phyloP scores from a whole-genome alignment of 1,140 invertebrate genomes.

The Diploscapter pachys region DNA sequence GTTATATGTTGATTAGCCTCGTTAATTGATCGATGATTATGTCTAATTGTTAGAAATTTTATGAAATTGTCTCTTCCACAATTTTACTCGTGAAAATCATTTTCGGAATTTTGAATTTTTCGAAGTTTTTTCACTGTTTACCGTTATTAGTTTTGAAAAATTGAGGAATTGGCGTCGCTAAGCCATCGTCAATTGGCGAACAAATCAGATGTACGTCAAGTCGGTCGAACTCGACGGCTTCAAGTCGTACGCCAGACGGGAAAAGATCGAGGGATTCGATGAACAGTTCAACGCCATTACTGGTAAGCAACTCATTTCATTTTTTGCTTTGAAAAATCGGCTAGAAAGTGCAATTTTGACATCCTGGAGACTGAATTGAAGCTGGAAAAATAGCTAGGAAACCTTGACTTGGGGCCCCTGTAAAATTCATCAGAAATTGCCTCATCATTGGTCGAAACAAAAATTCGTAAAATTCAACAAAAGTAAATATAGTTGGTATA shows the following conservation, averaged over 20 bases:
- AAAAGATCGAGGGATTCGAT: constrained; percentile 90
- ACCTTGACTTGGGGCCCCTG: too few species aligned
- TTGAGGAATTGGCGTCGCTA: not conserved
- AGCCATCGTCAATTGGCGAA: not conserved
- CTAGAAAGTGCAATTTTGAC: not conserved
- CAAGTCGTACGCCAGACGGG: constrained; percentile 91
- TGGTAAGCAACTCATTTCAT: constrained; percentile 57
- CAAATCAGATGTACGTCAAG: constrained; percentile 81
- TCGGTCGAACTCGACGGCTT: constrained; percentile 92
- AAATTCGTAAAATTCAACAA: too few species aligned
- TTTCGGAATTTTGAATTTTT: not conserved
- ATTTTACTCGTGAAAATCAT: not conserved
- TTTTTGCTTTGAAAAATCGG: not conserved
- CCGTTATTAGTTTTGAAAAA: not conserved
- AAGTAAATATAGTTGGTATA: too few species aligned
- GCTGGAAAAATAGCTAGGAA: too few species aligned
- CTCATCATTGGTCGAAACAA: too few species aligned
- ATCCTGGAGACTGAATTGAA: too few species aligned
- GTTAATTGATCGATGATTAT: not conserved
- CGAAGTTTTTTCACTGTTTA: not conserved
- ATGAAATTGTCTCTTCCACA: not conserved
- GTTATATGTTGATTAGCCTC: not conserved
- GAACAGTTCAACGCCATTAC: constrained; percentile 95
- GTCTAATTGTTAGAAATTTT: not conserved
- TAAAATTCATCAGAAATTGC: not conserved